Evolutionary conservation across 2,797 vertebrate genomes (phyloP).

Genomic region (Rhinoraja longicauda): DNA sequence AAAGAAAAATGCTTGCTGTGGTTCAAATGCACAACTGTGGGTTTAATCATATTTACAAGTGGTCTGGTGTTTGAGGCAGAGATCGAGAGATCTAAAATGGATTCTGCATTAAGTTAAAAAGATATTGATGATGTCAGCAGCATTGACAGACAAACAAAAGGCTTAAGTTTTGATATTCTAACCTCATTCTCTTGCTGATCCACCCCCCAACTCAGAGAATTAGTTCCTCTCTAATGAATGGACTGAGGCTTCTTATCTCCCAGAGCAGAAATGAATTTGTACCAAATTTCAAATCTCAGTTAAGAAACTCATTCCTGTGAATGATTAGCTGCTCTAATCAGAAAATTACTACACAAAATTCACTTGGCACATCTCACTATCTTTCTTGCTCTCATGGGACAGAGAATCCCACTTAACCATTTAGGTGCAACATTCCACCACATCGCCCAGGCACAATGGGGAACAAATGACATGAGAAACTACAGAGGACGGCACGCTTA

Average conservation of each 20-base stretch:
- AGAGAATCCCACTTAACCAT: slow-evolving; percentile 5
- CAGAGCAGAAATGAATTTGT: slow-evolving; percentile 30
- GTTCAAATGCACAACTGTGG: background rate
- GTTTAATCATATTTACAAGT: slow-evolving; percentile 3
- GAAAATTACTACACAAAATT: background rate
- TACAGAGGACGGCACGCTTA: background rate
- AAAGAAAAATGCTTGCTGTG: background rate
- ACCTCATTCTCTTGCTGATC: background rate
- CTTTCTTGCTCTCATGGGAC: background rate
- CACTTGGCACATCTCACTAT: background rate
- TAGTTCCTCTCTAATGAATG: slow-evolving; percentile 15
- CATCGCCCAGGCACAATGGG: no score
- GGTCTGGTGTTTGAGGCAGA: no score
- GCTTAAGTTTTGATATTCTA: slow-evolving; percentile 10
- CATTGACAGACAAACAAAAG: background rate
- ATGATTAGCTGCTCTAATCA: slow-evolving; percentile 30
- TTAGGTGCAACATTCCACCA: background rate
- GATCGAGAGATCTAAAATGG: slow-evolving; percentile 17
- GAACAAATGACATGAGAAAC: background rate
- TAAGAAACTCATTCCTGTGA: background rate
- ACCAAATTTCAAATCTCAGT: slow-evolving; percentile 33
- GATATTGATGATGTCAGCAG: background rate
- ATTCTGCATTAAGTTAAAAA: slow-evolving; percentile 1
- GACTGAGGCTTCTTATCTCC: slow-evolving; percentile 4
- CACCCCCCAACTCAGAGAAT: background rate